Evolutionary conservation across 2,113 vertebrate genomes (phyloP), one percentile per base, ranked within the genome.

Genomic region (Raja brachyura): DNA sequence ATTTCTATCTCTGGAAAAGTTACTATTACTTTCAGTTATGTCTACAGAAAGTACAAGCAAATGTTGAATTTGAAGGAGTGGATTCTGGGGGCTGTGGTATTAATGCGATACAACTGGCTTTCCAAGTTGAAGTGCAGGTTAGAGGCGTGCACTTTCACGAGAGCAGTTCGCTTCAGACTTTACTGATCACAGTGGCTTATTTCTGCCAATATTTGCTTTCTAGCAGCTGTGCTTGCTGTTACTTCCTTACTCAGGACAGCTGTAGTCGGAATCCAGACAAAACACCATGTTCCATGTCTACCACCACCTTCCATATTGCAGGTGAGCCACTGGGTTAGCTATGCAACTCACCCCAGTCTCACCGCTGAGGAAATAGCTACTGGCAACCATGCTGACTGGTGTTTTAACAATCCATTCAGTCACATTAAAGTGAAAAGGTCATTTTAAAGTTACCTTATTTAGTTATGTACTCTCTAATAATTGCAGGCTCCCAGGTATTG

Each of bases 171-270:
- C 31, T 16, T 63, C 83, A 31, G 83, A 63, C 59, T 31, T 88
- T 31, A 33, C 61, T 63, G 56, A 86, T 59, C 59, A 59, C 59
- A 18, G 59, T 88, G 59, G 63, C 63, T 63, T 63, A 88, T 63
- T 88, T 63, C 11, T 66, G 28, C 59, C 59, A 31, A 11, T 16
- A 88, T 88, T 88, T 88, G 56, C 83, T 31, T 86, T 88, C 83
- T 28, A 31, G 28, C 83, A 66, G 83, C 83, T 88, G 83, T n/a
- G 39, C 28, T 86, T n/a, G 10, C 56, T 18, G 83, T 88, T 88
- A 88, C 25, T 88, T 88, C 83, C 83, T 88, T 14, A n/a, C 61
- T 63, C 83, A 88, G 59, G 83, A 31, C 83, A 66, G 61, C 28
- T 88, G 83, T 16, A 61, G 83, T 31, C 59, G n/a, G 83, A 9